Evolutionary conservation across 2,888 invertebrate species (phyloP).

Genomic region (Lochmaea capreae): DNA sequence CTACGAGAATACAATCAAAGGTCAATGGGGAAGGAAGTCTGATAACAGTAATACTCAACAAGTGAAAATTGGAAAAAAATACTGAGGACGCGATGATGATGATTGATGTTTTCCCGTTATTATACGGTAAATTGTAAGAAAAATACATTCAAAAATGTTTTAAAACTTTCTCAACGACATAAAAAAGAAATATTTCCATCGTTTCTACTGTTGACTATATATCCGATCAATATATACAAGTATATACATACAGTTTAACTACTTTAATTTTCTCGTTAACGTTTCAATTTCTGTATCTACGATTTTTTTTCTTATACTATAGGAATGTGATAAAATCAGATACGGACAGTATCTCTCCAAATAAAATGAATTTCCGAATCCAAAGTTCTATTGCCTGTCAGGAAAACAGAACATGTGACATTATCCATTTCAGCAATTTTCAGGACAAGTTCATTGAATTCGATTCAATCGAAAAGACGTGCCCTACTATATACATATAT

Average conservation of each 20-base stretch:
- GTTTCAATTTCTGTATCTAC: too few species aligned
- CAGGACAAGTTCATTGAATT: slow-evolving; percentile 29
- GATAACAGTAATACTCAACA: slow-evolving; percentile 1
- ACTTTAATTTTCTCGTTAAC: too few species aligned
- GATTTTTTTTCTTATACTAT: background rate
- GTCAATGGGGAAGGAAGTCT: background rate
- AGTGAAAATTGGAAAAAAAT: slow-evolving; percentile 1
- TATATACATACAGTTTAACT: too few species aligned
- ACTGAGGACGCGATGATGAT: background rate
- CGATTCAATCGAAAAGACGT: slow-evolving; percentile 17
- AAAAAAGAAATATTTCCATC: background rate
- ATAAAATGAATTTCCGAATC: slow-evolving; percentile 19
- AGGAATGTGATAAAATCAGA: slow-evolving; percentile 4
- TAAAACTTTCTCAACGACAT: too few species aligned
- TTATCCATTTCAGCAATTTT: slow-evolving; percentile 18
- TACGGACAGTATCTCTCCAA: background rate
- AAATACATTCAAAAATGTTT: background rate
- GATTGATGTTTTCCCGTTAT: background rate
- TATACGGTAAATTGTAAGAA: background rate
- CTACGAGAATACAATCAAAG: background rate
- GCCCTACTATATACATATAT: background rate
- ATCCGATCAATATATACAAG: too few species aligned
- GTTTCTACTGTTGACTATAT: too few species aligned
- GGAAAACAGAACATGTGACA: slow-evolving; percentile 25
- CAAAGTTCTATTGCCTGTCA: slow-evolving; percentile 17